Evolutionary conservation across 2,113 vertebrate species (phyloP).

Genomic region (Gnathonemus echidnorhynchus): DNA sequence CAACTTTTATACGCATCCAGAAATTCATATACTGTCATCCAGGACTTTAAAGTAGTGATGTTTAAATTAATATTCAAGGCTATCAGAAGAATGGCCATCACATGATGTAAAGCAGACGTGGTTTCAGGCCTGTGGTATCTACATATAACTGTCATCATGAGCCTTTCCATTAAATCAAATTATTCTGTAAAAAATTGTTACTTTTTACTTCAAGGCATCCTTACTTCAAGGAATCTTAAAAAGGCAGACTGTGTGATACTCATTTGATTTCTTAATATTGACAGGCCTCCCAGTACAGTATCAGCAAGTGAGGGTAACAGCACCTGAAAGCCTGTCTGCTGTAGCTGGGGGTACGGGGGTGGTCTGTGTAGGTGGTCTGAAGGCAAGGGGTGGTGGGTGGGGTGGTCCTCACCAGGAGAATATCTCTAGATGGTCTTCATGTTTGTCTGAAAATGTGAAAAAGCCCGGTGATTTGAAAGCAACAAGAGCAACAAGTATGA

Average conservation of each 20-base stretch:
- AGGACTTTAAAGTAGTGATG: background rate
- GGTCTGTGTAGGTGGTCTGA: background rate
- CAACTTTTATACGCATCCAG: background rate
- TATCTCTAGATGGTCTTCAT: background rate
- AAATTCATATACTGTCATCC: background rate
- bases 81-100: background rate
- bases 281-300: background rate
- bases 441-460: background rate
- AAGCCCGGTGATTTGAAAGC: background rate
- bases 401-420: background rate
- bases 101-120: background rate
- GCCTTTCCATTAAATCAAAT: background rate
- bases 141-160: background rate
- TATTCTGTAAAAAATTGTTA: background rate
- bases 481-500: background rate
- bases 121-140: background rate
- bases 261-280: background rate
- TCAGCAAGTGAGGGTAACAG: background rate
- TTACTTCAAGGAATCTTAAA: background rate
- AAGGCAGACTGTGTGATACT: background rate
- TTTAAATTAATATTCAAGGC: background rate
- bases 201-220: background rate
- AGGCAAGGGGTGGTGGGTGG: background rate
- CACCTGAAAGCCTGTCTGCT: background rate
- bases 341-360: background rate